These are phyloP conservation scores for Calephelis virginiensis DNA, from an alignment of 1,140 invertebrate species.

Conservation along the genomic window DNA sequence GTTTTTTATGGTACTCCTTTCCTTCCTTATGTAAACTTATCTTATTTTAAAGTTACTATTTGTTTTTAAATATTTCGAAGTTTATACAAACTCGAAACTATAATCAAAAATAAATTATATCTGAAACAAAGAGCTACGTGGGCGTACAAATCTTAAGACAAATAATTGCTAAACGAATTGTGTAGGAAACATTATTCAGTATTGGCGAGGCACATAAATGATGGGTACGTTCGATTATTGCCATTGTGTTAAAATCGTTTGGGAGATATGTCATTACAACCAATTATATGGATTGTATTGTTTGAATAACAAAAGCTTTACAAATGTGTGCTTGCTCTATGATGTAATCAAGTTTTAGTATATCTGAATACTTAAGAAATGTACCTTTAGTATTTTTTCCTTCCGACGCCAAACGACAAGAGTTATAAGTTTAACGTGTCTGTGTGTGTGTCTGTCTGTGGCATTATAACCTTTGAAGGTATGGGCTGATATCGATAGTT, in stretches of 20 bases:
- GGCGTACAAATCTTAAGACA: background rate
- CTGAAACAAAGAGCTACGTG: conserved; percentile 3
- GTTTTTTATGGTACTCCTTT: no score
- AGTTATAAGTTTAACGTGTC: no score
- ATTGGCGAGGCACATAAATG: conserved; percentile 30
- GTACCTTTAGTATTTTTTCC: no score
- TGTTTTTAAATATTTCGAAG: no score
- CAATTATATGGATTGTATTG: background rate
- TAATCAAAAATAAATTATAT: conserved; percentile 12
- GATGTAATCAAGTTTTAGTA: no score
- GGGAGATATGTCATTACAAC: conserved; percentile 4
- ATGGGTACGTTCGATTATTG: conserved; percentile 28
- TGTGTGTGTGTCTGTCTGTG: no score
- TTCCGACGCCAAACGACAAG: no score
- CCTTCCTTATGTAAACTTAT: no score
- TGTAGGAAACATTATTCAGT: conserved; percentile 35
- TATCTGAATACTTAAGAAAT: no score
- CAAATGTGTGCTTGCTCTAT: background rate
- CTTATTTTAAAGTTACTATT: no score
- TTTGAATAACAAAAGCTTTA: background rate
- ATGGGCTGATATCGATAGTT: no score
- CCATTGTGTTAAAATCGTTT: conserved; percentile 27
- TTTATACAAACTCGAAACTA: background rate
- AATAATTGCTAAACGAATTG: conserved; percentile 30
- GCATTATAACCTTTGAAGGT: no score